A percentile compares a stretch with the other conserved stretches of the same genome.
phyloP scores from a whole-genome alignment of 2,113 vertebrate genomes.

The Zosterops japonicus region DNA sequence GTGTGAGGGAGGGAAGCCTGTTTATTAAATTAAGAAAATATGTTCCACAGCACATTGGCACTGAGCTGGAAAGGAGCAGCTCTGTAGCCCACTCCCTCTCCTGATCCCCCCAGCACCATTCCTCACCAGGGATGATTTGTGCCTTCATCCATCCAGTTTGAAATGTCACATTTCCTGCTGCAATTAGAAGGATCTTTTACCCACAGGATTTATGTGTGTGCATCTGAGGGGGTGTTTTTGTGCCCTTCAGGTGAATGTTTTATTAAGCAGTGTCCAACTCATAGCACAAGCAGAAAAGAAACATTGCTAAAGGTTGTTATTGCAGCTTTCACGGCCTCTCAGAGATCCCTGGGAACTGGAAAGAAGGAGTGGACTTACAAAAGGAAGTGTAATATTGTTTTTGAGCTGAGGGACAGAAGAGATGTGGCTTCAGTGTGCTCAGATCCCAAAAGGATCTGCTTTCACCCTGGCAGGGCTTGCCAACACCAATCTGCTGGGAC shows the following conservation, averaged over 20 bases:
- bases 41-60: background rate
- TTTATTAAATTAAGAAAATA: constrained; percentile 1
- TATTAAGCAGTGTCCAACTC: constrained; percentile 2
- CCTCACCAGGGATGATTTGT: background rate
- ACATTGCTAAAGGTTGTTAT: background rate
- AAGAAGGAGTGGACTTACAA: background rate
- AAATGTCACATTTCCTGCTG: constrained; percentile 46
- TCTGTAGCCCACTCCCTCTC: background rate
- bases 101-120: fast-evolving
- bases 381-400: background rate
- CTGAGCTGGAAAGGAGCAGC: background rate
- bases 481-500: fast-evolving
- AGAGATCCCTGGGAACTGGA: background rate
- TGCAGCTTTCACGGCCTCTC: background rate
- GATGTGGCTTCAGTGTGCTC: background rate
- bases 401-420: background rate
- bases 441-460: background rate
- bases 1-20: background rate
- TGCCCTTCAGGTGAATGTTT: constrained; percentile 28
- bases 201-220: background rate
- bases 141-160: background rate
- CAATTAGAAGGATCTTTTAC: constrained; percentile 17
- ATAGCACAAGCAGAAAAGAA: background rate
- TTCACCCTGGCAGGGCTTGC: background rate
- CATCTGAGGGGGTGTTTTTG: background rate